These are phyloP conservation scores for Hydropotes inermis DNA, from an alignment of 2,113 vertebrate species.

Conservation along the genomic window DNA sequence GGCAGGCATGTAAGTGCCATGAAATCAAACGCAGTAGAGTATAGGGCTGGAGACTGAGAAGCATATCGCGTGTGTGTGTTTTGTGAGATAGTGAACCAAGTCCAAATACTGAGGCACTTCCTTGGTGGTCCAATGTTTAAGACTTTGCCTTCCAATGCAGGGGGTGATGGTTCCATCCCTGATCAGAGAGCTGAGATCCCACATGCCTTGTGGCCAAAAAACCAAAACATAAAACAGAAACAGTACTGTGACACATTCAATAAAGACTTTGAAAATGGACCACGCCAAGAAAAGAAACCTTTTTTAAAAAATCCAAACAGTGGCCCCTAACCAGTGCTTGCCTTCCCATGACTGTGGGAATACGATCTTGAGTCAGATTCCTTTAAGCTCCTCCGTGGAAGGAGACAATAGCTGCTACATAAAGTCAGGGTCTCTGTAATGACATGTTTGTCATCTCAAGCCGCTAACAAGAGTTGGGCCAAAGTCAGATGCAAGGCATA, in stretches of 20 bases:
- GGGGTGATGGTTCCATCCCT: background rate
- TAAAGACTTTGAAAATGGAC: background rate
- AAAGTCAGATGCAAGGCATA: background rate
- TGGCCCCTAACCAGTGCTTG: too few relatives aligned
- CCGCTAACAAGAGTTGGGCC: background rate
- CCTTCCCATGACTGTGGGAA: background rate
- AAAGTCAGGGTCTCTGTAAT: background rate
- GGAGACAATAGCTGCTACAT: background rate
- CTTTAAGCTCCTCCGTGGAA: background rate
- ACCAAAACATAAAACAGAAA: background rate
- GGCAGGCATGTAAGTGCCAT: background rate
- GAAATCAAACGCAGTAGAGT: too few relatives aligned
- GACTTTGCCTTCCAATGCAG: background rate
- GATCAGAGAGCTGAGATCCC: background rate
- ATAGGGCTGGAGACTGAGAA: background rate
- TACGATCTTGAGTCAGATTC: background rate
- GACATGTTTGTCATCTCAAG: background rate
- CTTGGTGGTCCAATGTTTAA: background rate
- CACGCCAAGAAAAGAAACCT: background rate
- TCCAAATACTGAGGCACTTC: background rate
- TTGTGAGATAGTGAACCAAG: background rate
- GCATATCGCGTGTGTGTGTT: background rate
- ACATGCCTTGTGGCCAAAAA: background rate
- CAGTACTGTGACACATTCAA: background rate
- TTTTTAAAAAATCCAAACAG: background rate